Conservation (phyloP, 2,888 invertebrate species). For the Anarsia innoxiella region DNA sequence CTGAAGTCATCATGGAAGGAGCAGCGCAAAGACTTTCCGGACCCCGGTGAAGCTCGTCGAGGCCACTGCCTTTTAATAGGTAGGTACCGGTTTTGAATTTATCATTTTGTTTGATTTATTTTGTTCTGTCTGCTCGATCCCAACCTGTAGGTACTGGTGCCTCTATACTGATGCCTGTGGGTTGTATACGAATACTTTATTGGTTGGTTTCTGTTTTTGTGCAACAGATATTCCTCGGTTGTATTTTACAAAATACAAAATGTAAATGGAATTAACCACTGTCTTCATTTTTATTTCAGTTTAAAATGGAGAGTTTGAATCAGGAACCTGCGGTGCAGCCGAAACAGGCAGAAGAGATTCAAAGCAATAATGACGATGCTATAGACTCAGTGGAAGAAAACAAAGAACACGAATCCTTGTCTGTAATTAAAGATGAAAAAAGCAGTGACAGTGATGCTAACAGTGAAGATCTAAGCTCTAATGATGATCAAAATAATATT, state of each 20-base stretch:
- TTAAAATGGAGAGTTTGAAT: no score
- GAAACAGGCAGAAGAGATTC: conserved; percentile 12
- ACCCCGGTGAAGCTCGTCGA: conserved; percentile 59
- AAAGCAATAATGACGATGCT: conserved; percentile 21
- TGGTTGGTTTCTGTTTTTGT: no score
- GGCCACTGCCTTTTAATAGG: conserved; percentile 65
- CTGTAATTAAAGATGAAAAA: conserved; percentile 51
- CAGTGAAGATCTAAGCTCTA: conserved; percentile 58
- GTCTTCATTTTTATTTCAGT: no score
- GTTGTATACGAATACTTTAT: no score
- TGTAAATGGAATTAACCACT: no score
- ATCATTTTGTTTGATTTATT: conserved; percentile 71
- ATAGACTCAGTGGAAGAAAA: conserved; percentile 24
- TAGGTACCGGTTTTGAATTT: conserved; percentile 73
- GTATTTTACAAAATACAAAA: no score
- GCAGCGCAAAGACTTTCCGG: conserved; percentile 48
- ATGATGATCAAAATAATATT: conserved; percentile 58
- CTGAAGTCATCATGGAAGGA: conserved; percentile 54
- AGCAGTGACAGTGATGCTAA: conserved; percentile 57
- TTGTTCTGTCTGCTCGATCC: conserved; percentile 36
- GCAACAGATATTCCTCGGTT: no score
- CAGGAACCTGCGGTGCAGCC: no score
- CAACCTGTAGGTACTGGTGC: conserved; percentile 40
- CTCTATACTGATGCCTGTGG: no score
- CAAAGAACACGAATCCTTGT: conserved; percentile 33